These are phyloP conservation scores for Bembecia ichneumoniformis DNA, from an alignment of 2,888 invertebrate species.

Conservation along the genomic window DNA sequence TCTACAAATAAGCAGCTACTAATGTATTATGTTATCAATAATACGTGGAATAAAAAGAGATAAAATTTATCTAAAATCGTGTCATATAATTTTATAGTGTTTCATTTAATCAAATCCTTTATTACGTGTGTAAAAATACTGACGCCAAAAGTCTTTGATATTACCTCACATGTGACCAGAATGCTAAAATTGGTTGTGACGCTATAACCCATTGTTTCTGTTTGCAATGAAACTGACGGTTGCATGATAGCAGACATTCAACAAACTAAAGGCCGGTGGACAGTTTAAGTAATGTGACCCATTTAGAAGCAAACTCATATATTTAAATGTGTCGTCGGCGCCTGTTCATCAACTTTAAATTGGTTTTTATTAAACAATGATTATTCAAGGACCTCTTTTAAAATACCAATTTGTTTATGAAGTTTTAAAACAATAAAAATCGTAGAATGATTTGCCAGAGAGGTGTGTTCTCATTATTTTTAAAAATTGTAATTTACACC, in stretches of 20 bases:
- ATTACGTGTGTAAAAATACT: not conserved
- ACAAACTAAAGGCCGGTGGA: slow-evolving; percentile 1
- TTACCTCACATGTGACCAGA: slow-evolving; percentile 23
- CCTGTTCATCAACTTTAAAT: slow-evolving; percentile 14
- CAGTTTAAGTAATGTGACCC: slow-evolving; percentile 10
- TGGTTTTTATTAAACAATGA: slow-evolving; percentile 37
- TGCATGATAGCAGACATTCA: not conserved
- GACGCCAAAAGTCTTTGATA: not conserved
- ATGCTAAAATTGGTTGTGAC: slow-evolving; percentile 8
- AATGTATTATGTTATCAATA: slow-evolving; percentile 39
- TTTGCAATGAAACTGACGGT: not conserved
- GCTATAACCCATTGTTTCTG: slow-evolving; percentile 9
- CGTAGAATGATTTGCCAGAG: too few species aligned
- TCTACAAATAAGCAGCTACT: slow-evolving; percentile 28
- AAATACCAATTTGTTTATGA: too few species aligned
- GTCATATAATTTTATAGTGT: slow-evolving; percentile 6
- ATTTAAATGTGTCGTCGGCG: not conserved
- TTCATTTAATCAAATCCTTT: not conserved
- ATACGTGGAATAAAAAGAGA: slow-evolving; percentile 39
- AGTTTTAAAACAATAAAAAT: too few species aligned
- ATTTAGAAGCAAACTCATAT: slow-evolving; percentile 5
- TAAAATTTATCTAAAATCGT: slow-evolving; percentile 18
- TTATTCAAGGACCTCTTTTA: slow-evolving; percentile 15
- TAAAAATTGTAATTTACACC: too few species aligned
- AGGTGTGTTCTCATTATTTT: too few species aligned